Conservation (phyloP, 2,797 vertebrate genomes). For the Phrynocephalus vlangalii region DNA sequence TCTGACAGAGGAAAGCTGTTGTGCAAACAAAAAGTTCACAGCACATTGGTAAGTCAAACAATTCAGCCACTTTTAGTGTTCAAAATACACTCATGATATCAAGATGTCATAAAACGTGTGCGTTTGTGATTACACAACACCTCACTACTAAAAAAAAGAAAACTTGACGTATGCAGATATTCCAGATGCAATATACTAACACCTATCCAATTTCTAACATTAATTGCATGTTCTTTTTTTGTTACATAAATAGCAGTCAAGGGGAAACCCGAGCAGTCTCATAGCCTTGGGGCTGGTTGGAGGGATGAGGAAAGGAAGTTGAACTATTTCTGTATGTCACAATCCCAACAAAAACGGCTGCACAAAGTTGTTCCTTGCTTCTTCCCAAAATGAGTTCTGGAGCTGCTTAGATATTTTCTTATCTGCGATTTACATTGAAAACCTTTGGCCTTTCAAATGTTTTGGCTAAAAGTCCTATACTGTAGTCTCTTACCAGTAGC, state of each 20-base stretch:
- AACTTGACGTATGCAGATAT: background rate
- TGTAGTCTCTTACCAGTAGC: background rate
- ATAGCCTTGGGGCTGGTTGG: background rate
- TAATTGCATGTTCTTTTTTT: background rate
- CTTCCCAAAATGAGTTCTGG: background rate
- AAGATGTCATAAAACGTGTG: background rate
- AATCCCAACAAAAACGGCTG: background rate
- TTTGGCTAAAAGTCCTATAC: background rate
- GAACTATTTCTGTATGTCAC: background rate
- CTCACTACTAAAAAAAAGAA: background rate
- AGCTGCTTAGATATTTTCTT: background rate
- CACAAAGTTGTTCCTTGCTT: background rate
- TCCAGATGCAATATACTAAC: background rate
- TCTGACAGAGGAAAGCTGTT: background rate
- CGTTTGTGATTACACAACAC: background rate
- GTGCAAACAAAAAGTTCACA: background rate
- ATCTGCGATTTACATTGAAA: background rate
- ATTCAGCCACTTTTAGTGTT: background rate
- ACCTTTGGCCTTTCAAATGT: background rate
- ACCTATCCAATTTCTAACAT: background rate
- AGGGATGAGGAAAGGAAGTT: background rate
- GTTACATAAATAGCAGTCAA: background rate
- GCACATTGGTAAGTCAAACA: background rate
- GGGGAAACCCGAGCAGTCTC: background rate
- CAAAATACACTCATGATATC: no score